These are phyloP conservation scores for Cassiopea xamachana DNA, from an alignment of 30 jellyfish, hydroid and myxozoan species.

Conservation along the genomic window DNA sequence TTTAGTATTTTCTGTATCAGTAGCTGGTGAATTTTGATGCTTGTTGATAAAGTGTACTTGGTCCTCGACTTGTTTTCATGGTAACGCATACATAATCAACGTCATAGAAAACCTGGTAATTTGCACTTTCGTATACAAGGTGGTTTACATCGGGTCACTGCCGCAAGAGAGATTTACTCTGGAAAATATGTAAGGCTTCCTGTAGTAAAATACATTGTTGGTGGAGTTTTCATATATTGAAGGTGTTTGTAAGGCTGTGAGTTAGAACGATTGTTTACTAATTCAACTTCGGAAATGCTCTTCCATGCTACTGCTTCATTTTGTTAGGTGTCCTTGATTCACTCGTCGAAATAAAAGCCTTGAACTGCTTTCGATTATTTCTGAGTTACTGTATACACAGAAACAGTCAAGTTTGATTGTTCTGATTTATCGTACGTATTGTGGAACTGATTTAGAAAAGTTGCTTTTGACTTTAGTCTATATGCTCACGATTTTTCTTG, in stretches of 20 bases:
- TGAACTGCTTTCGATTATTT: too few relatives aligned
- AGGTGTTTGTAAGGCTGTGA: too few relatives aligned
- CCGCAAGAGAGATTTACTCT: neutral
- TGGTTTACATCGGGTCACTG: neutral
- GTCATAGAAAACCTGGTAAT: neutral
- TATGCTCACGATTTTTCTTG: neutral
- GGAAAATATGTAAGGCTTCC: neutral
- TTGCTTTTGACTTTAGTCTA: neutral
- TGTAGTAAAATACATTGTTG: too few relatives aligned
- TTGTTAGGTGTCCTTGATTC: too few relatives aligned
- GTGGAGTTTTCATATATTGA: too few relatives aligned
- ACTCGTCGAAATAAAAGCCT: too few relatives aligned
- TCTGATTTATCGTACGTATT: too few relatives aligned
- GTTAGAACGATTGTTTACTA: too few relatives aligned
- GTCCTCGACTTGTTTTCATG: neutral
- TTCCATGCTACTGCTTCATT: too few relatives aligned
- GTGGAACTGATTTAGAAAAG: neutral
- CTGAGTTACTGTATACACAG: too few relatives aligned
- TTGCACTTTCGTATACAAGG: neutral
- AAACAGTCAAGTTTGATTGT: too few relatives aligned
- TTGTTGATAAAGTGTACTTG: neutral
- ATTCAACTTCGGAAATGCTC: too few relatives aligned
- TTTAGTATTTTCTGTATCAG: neutral
- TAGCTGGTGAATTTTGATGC: neutral
- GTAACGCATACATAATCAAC: neutral